Percentiles rank a stretch among this genome's conserved stretches.
Evolutionary conservation across 2,113 vertebrate genomes (phyloP).

Genomic region (Rhinoptilus africanus): DNA sequence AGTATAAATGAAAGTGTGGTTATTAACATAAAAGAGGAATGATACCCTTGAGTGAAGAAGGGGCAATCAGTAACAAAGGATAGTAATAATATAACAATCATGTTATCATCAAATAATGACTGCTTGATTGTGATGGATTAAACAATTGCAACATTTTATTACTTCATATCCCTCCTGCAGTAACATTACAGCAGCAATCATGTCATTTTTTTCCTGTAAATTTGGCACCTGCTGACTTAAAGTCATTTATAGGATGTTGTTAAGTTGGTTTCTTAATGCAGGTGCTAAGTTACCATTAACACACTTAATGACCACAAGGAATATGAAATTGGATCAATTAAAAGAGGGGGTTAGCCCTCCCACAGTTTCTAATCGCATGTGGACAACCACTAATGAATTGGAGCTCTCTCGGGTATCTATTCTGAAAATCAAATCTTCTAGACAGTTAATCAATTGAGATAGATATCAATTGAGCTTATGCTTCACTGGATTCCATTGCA

Average conservation of each 20-base stretch:
- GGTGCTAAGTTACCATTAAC: conserved; percentile 40
- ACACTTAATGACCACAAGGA: conserved; percentile 54
- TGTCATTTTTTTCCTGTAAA: conserved; percentile 34
- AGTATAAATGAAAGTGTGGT: neutral
- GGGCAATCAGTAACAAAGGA: conserved; percentile 47
- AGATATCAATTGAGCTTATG: conserved; percentile 27
- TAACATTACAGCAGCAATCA: conserved; percentile 30
- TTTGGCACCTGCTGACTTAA: conserved; percentile 52
- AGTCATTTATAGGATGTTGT: conserved; percentile 48
- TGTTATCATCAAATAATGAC: conserved; percentile 52
- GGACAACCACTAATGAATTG: conserved; percentile 64
- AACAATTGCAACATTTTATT: conserved; percentile 63
- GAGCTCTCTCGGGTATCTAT: conserved; percentile 25
- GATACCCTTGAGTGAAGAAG: conserved; percentile 50
- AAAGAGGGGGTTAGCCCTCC: conserved; percentile 38
- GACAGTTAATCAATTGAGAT: conserved; percentile 68
- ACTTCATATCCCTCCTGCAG: conserved; percentile 43
- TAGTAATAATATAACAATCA: conserved; percentile 65
- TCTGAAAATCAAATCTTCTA: conserved; percentile 51
- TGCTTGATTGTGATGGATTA: conserved; percentile 68
- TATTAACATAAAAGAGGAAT: conserved; percentile 42
- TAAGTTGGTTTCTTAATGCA: conserved; percentile 46
- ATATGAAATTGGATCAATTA: conserved; percentile 63
- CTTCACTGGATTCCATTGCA: neutral
- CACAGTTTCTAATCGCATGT: conserved; percentile 47